These are phyloP conservation scores for Chrysotoxum bicinctum DNA, from an alignment of 2,888 invertebrate genomes.

Conservation along the genomic window DNA sequence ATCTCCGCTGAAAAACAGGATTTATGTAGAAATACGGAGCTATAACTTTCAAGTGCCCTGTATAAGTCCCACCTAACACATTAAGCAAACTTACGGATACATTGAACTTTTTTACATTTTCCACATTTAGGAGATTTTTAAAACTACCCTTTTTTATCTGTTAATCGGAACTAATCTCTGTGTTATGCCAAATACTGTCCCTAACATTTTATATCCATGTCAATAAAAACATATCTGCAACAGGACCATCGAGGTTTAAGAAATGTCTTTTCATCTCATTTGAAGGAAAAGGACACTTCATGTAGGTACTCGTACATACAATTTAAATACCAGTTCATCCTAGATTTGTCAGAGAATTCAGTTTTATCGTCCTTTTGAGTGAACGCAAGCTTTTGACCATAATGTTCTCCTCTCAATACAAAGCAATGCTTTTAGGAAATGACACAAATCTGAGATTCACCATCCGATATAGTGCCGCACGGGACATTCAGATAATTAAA, in stretches of 20 bases:
- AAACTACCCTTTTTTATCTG: background rate
- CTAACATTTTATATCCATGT: background rate
- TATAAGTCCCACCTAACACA: too few species aligned
- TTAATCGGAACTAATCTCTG: background rate
- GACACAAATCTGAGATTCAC: conserved; percentile 24
- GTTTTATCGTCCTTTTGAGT: conserved; percentile 10
- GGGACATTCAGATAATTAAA: conserved; percentile 62
- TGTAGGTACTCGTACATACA: too few species aligned
- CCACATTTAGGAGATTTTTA: background rate
- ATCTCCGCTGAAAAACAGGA: too few species aligned
- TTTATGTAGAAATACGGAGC: too few species aligned
- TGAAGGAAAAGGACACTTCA: background rate
- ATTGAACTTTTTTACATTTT: too few species aligned
- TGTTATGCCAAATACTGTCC: background rate
- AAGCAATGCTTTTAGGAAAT: conserved; percentile 47
- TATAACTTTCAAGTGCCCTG: too few species aligned
- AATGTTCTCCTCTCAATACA: background rate
- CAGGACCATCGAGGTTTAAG: background rate
- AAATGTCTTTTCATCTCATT: background rate
- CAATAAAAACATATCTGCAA: background rate
- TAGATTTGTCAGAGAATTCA: background rate
- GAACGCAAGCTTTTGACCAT: conserved; percentile 17
- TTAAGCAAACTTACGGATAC: too few species aligned
- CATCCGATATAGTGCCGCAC: conserved; percentile 23
- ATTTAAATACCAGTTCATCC: background rate